A percentile compares a stretch with the other conserved stretches of the same genome.
phyloP scores from a whole-genome alignment of 2,888 invertebrate species.

The Gymnosoma rotundatum region DNA sequence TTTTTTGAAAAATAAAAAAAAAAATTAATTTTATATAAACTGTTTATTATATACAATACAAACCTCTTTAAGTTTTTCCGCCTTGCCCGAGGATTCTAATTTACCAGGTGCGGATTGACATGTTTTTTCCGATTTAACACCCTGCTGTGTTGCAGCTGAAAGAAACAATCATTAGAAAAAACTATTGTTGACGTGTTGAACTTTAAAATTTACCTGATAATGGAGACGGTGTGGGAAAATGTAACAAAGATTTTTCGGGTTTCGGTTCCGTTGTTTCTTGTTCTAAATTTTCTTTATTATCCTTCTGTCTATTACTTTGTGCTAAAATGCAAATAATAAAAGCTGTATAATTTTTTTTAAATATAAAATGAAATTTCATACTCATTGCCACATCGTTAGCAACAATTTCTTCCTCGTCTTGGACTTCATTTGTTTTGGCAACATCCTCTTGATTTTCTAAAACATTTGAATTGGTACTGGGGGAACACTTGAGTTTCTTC shows the following conservation, averaged over 20 bases:
- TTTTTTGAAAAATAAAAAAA: not conserved
- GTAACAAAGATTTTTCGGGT: constrained; percentile 74
- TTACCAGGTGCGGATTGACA: constrained; percentile 76
- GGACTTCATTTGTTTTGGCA: constrained; percentile 67
- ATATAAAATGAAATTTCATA: constrained; percentile 37
- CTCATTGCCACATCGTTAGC: constrained; percentile 72
- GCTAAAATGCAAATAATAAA: constrained; percentile 58
- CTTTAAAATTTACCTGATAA: constrained; percentile 72
- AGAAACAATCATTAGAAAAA: constrained; percentile 1
- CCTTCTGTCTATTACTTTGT: constrained; percentile 73
- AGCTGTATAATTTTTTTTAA: not conserved
- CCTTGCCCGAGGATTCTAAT: constrained; percentile 72
- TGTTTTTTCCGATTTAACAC: constrained; percentile 75
- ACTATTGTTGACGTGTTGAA: too few species aligned
- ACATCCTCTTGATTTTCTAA: constrained; percentile 73
- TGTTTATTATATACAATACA: not conserved
- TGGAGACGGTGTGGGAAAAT: constrained; percentile 74
- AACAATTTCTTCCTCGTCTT: constrained; percentile 68
- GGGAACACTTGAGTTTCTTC: constrained; percentile 77
- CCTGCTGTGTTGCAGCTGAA: constrained; percentile 73
- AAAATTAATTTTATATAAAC: not conserved
- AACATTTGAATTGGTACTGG: constrained; percentile 65
- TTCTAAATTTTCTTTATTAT: constrained; percentile 73
- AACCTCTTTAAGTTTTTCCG: constrained; percentile 76
- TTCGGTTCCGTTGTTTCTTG: constrained; percentile 74